Evolutionary conservation across 2,888 invertebrate species (phyloP).

Genomic region (Aproaerema taeniolella): DNA sequence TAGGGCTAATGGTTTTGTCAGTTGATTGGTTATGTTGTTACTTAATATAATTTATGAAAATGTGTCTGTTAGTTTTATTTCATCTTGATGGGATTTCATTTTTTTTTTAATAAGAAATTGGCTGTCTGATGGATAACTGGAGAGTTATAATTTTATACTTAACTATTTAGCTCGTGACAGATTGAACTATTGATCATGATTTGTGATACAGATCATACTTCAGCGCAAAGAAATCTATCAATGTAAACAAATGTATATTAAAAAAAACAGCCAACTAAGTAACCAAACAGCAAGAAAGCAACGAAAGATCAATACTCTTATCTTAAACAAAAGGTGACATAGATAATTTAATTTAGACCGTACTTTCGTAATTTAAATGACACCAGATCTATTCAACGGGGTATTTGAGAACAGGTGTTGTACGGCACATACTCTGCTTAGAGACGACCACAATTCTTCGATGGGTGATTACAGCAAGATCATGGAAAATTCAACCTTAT

Average conservation of each 20-base stretch:
- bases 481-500: no score
- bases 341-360: slow-evolving; percentile 13
- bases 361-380: slow-evolving; percentile 20
- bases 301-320: neutral
- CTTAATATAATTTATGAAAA: neutral
- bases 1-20: slow-evolving; percentile 9
- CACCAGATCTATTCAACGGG: slow-evolving; percentile 4
- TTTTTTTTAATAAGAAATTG: no score
- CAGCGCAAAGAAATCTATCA: no score
- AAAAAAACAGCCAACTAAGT: neutral
- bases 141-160: no score
- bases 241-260: neutral
- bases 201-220: no score
- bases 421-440: slow-evolving; percentile 4
- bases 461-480: no score
- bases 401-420: slow-evolving; percentile 30
- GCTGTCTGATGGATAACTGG: no score
- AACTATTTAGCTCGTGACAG: no score
- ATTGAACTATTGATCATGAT: no score
- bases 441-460: no score
- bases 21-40: slow-evolving; percentile 3
- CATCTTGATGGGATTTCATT: no score
- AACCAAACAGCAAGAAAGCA: neutral
- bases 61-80: no score
- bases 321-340: slow-evolving; percentile 10